Percentiles rank a stretch among this genome's conserved stretches.
These are phyloP conservation scores for Archivesica marissinica DNA, from an alignment of 1,140 invertebrate species.

Conservation along the genomic window DNA sequence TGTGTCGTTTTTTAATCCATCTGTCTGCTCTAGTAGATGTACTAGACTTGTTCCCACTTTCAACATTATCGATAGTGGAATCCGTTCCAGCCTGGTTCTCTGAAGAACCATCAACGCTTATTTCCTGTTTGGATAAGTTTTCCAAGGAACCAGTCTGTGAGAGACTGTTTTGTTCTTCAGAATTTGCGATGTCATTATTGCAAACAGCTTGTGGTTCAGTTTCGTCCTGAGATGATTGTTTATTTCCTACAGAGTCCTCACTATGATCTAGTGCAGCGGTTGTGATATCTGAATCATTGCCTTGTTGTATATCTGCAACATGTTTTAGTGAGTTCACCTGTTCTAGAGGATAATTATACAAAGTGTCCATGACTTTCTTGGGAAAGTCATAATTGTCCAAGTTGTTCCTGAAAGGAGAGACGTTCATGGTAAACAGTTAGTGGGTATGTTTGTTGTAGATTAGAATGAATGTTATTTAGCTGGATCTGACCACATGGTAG, in stretches of 20 bases:
- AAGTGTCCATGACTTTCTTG: slow-evolving; percentile 38
- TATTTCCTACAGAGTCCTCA: background rate
- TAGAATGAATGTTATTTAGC: no score
- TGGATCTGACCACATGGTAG: no score
- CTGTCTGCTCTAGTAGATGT: background rate
- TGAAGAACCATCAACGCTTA: background rate
- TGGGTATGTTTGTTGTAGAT: no score
- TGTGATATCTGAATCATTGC: background rate
- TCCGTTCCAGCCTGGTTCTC: background rate
- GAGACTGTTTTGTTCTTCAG: background rate
- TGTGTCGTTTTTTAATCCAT: slow-evolving; percentile 30
- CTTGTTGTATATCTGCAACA: background rate
- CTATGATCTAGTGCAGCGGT: background rate
- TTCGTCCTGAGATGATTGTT: background rate
- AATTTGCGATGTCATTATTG: slow-evolving; percentile 13
- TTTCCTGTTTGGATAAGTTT: background rate
- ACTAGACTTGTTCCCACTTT: background rate
- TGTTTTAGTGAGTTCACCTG: slow-evolving; percentile 51
- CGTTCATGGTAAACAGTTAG: no score
- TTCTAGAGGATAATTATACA: slow-evolving; percentile 52
- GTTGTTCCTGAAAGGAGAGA: slow-evolving; percentile 3
- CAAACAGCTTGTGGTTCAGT: background rate
- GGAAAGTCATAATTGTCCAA: slow-evolving; percentile 53
- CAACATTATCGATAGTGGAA: background rate
- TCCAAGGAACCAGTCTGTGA: slow-evolving; percentile 11